Evolutionary conservation across 2,888 invertebrate genomes (phyloP).

Genomic region (Actias luna): DNA sequence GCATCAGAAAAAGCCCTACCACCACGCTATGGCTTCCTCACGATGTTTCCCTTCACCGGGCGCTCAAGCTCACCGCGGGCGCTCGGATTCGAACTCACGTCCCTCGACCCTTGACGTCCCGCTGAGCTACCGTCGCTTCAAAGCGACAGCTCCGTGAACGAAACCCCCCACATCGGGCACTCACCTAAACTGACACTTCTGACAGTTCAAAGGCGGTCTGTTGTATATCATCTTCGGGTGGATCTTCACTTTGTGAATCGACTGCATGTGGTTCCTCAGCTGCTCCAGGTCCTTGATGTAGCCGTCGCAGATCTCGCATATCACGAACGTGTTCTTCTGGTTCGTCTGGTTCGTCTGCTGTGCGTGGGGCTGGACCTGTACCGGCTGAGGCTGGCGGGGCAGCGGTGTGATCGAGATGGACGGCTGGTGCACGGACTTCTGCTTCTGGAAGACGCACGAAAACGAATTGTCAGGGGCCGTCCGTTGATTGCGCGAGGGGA

Average conservation of each 20-base stretch:
- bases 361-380: too few relatives aligned
- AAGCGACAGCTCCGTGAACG: too few relatives aligned
- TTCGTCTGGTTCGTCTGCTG: conserved; percentile 55
- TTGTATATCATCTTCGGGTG: conserved; percentile 98
- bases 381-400: conserved; percentile 80
- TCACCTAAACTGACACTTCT: conserved; percentile 93
- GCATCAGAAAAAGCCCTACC: too few relatives aligned
- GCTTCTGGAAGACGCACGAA: conserved; percentile 51
- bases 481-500: too few relatives aligned
- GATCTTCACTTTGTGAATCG: conserved; percentile 98
- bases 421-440: conserved; percentile 83
- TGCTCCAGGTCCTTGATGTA: conserved; percentile 98
- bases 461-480: too few relatives aligned
- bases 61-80: too few relatives aligned
- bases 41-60: too few relatives aligned
- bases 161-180: too few relatives aligned
- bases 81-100: too few relatives aligned
- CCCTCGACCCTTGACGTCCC: too few relatives aligned
- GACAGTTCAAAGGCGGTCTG: conserved; percentile 96
- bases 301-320: conserved; percentile 98
- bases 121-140: too few relatives aligned
- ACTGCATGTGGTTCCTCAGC: conserved; percentile 97
- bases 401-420: conserved; percentile 95
- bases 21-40: too few relatives aligned
- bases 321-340: conserved; percentile 89